phyloP scores from a whole-genome alignment of 2,113 vertebrate species.

The Pteronura brasiliensis region DNA sequence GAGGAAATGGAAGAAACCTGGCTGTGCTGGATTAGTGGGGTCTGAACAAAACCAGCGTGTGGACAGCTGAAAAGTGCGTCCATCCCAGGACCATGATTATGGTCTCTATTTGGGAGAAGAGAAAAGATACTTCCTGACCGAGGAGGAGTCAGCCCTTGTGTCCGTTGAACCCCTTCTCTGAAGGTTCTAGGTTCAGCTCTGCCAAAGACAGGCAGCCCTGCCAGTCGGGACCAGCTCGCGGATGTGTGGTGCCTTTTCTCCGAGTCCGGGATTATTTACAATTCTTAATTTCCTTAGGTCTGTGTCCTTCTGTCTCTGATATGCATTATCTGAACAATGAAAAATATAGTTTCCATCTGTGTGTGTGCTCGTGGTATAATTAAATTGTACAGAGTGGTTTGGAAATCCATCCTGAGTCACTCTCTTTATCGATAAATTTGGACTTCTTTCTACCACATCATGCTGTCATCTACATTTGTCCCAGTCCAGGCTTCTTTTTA shows the following conservation, averaged over 20 bases:
- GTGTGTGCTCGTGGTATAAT: too few species aligned
- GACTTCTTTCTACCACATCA: accelerated
- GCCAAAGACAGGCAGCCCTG: not conserved
- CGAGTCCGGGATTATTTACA: not conserved
- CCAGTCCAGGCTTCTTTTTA: not conserved
- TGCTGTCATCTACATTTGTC: accelerated
- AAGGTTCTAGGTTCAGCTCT: accelerated
- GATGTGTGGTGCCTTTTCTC: accelerated
- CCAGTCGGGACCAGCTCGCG: accelerated
- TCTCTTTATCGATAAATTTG: not conserved
- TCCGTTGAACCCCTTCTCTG: not conserved
- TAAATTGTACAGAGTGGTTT: not conserved
- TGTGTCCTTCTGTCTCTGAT: not conserved
- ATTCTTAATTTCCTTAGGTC: not conserved
- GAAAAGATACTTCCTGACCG: accelerated
- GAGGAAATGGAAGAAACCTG: accelerated
- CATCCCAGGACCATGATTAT: accelerated
- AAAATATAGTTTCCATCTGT: too few species aligned
- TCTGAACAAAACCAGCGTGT: accelerated
- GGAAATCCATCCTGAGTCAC: not conserved
- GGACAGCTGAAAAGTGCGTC: accelerated
- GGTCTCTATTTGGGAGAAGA: not conserved
- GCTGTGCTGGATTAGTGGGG: accelerated
- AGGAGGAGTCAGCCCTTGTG: accelerated
- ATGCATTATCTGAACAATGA: not conserved